Evolutionary conservation across 1,140 invertebrate genomes (phyloP).

Genomic region (Onthophagus taurus): DNA sequence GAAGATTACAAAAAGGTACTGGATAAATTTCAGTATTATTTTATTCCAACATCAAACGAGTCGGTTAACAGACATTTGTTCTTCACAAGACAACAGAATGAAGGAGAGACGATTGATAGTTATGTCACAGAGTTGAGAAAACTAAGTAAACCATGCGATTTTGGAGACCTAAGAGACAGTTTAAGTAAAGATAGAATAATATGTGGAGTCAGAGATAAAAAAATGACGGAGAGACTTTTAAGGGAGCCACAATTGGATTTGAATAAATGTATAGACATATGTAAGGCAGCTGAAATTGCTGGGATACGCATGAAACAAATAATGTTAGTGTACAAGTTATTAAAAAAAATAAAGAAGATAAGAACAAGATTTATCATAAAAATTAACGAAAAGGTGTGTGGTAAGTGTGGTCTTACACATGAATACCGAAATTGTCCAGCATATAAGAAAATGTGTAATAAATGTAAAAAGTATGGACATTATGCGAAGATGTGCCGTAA

Average conservation of each 20-base stretch:
- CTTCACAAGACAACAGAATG: neutral
- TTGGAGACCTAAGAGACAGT: conserved; percentile 4
- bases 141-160: neutral
- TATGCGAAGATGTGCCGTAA: too few relatives aligned
- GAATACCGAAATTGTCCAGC: too few relatives aligned
- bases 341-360: too few relatives aligned
- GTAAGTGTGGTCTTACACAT: too few relatives aligned
- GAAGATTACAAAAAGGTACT: conserved; percentile 1
- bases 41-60: conserved; percentile 5
- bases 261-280: conserved; percentile 3
- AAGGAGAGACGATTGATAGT: neutral
- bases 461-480: too few relatives aligned
- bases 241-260: neutral
- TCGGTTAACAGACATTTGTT: conserved; percentile 4
- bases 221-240: neutral
- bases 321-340: too few relatives aligned
- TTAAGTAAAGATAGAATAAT: conserved; percentile 2
- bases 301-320: too few relatives aligned
- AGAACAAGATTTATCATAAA: too few relatives aligned
- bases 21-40: neutral
- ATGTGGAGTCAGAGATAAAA: neutral
- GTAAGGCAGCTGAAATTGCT: conserved; percentile 7
- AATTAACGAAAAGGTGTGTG: too few relatives aligned
- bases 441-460: too few relatives aligned
- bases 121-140: conserved; percentile 4